phyloP scores from a whole-genome alignment of 2,797 vertebrate species.

The Tokudaia tokunoshimensis region DNA sequence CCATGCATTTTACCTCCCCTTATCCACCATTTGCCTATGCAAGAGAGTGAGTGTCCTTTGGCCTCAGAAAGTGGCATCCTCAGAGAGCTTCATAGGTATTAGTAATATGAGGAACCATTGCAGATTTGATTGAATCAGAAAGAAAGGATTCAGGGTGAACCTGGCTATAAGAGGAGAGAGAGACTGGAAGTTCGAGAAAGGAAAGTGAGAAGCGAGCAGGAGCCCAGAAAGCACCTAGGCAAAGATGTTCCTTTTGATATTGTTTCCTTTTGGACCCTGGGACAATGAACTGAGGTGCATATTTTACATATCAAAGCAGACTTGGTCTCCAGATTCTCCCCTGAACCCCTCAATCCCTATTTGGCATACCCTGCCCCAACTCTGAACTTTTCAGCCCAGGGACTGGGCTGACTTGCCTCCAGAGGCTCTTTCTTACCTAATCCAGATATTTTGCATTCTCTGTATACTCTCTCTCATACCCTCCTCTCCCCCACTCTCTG shows the following conservation, averaged over 20 bases:
- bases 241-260: not conserved
- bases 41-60: not conserved
- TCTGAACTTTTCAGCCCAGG: not conserved
- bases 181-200: not conserved
- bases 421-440: not conserved
- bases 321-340: not conserved
- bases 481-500: not conserved
- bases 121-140: not conserved
- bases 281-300: not conserved
- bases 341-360: not conserved
- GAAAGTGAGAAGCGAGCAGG: not conserved
- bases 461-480: not conserved
- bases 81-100: not conserved
- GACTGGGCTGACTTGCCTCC: not conserved
- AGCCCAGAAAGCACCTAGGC: not conserved
- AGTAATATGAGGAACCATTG: not conserved
- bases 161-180: not conserved
- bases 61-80: not conserved
- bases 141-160: not conserved
- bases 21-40: not conserved
- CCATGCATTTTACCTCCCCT: not conserved
- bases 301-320: not conserved
- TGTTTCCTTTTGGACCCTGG: not conserved
- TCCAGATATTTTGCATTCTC: not conserved
- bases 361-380: not conserved